Conservation (phyloP, 2,888 invertebrate species). For the Sericinus montela region DNA sequence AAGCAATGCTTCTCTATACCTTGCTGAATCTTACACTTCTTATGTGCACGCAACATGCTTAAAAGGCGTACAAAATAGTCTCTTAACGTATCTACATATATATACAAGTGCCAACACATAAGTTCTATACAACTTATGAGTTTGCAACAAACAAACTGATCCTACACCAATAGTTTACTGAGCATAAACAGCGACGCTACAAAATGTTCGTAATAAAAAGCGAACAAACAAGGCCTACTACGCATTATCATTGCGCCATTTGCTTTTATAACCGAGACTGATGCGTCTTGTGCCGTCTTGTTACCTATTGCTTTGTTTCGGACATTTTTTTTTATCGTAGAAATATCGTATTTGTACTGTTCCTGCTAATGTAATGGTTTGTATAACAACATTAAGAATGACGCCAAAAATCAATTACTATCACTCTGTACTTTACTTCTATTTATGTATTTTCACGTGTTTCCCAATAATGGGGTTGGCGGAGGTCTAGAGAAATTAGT, state of each 20-base stretch:
- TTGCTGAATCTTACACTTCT: too few species aligned
- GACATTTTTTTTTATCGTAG: neutral
- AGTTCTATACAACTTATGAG: too few species aligned
- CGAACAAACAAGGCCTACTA: constrained; percentile 42
- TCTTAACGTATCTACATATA: too few species aligned
- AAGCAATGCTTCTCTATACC: too few species aligned
- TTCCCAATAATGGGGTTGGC: too few species aligned
- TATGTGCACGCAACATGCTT: too few species aligned
- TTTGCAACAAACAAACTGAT: neutral
- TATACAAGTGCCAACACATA: neutral
- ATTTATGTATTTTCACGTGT: too few species aligned
- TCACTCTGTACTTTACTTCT: too few species aligned
- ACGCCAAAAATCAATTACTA: too few species aligned
- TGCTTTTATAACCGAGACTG: constrained; percentile 44
- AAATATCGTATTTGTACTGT: neutral
- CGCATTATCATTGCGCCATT: constrained; percentile 63
- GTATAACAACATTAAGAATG: too few species aligned
- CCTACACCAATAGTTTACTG: constrained; percentile 5
- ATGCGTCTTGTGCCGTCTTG: neutral
- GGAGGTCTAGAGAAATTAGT: too few species aligned
- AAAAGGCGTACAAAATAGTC: too few species aligned
- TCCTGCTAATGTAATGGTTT: neutral
- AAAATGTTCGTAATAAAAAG: constrained; percentile 45
- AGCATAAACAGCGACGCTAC: constrained; percentile 21
- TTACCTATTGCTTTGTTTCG: neutral